Base-by-base conservation (phyloP, 1,140 invertebrate species). In the Asbolus verrucosus region DNA sequence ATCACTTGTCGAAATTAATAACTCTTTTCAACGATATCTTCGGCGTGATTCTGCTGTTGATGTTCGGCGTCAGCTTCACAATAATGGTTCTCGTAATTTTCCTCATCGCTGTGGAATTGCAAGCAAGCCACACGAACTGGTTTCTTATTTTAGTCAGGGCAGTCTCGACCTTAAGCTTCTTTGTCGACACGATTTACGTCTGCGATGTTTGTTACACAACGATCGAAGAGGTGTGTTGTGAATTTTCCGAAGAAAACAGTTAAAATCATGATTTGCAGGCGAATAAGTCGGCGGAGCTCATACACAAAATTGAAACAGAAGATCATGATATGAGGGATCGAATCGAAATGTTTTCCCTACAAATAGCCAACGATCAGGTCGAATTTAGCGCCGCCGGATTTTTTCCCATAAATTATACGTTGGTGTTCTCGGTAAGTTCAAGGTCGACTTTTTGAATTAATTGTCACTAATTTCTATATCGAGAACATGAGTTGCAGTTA, bases 401-500 rank as follows among this genome's bases (percentile, higher is more conserved):
- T 38, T 75, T 75, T 21, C 50, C 71, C 11, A 67, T 75, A n/a
- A 66, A 75, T 27, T 75, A 71, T 27, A 54, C 60, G 11, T 38
- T 73, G 27, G 6, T 75, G 38, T 75, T 73, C 71, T 75, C 71
- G 16, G 73, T 75, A 71, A 24, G 46, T 54, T n/a, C n/a, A n/a
- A n/a, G n/a, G n/a, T n/a, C n/a, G n/a, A n/a, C n/a, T n/a, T n/a
- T n/a, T n/a, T n/a, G n/a, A n/a, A n/a, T n/a, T n/a, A n/a, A n/a
- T n/a, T n/a, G n/a, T n/a, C n/a, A n/a, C n/a, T n/a, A 11, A 54
- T 27, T 27, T 30, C 18, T 0, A 11, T 13, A 6, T 43, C 16
- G 6, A n/a, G n/a, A n/a, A n/a, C n/a, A n/a, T n/a, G n/a, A n/a
- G n/a, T n/a, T n/a, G n/a, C n/a, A n/a, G n/a, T n/a, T n/a, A n/a